Conservation (phyloP, 2,113 vertebrate genomes). For the Antennarius striatus region DNA sequence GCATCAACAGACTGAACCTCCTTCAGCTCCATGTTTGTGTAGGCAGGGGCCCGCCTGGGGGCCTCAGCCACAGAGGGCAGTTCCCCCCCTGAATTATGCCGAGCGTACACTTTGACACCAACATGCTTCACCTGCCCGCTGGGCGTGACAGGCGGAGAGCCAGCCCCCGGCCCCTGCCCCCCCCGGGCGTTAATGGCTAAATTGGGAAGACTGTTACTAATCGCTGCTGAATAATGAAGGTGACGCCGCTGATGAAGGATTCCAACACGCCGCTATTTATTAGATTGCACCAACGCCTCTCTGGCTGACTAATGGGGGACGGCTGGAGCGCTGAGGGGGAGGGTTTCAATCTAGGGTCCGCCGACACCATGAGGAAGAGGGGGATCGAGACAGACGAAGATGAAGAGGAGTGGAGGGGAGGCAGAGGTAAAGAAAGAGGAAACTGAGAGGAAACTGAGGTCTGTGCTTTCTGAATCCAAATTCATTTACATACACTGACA, state of each 20-base stretch:
- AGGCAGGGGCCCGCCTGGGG: slow-evolving; percentile 44
- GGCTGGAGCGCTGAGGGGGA: too few species aligned
- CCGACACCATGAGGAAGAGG: slow-evolving; percentile 34
- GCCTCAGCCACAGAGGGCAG: slow-evolving; percentile 41
- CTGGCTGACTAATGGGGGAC: slow-evolving; percentile 81
- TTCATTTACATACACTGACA: too few species aligned
- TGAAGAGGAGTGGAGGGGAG: neutral
- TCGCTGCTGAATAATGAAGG: slow-evolving; percentile 93
- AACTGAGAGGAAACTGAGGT: neutral
- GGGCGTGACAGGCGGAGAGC: slow-evolving; percentile 66
- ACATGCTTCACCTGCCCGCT: slow-evolving; percentile 74
- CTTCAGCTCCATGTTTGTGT: slow-evolving; percentile 4
- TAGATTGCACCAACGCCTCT: slow-evolving; percentile 88
- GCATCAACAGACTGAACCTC: too few species aligned
- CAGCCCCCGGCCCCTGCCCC: slow-evolving; percentile 35
- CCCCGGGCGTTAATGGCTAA: slow-evolving; percentile 81
- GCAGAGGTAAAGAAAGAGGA: neutral
- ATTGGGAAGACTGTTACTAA: slow-evolving; percentile 86
- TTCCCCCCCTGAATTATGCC: slow-evolving; percentile 75
- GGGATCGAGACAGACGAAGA: slow-evolving; percentile 2
- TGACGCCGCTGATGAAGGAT: slow-evolving; percentile 95
- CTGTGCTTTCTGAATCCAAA: too few species aligned
- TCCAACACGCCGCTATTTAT: slow-evolving; percentile 92
- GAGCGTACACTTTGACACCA: slow-evolving; percentile 63
- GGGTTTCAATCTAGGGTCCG: too few species aligned